Base-by-base conservation (phyloP, 92 coral and sea anemone genomes). In the Heliopora coerulea region DNA sequence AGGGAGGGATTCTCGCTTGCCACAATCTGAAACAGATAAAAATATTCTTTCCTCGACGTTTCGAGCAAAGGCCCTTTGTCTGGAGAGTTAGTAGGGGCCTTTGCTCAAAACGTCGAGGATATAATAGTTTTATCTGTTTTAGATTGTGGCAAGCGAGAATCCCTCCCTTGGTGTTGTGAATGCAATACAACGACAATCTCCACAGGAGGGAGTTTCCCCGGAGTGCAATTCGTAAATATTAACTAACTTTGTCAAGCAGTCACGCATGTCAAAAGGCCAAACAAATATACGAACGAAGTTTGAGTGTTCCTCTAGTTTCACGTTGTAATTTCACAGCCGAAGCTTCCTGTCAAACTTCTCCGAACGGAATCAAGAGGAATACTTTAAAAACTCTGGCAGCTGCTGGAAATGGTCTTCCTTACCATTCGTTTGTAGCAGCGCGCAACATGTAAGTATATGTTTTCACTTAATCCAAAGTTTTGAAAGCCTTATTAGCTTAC, bases 221-320 rank as follows among this genome's bases (percentile, higher is more conserved):
- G 77, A 70, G 62, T 21, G 49, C n/a, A 26, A 20, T 70, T 29
- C 77, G 28, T 70, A 70, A 70, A 70, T 70, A 70, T 70, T 70
- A 70, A 70, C 77, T 31, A 52, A 29, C 14, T 13, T 35, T 2
- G 6, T 24, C 59, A 50, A 32, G 15, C 77, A 54, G 77, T 70
- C 62, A 70, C 77, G 77, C 77, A 70, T 70, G 77, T 52, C 77
- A 70, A 54, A 49, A 54, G 48, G 77, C 23, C 77, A 70, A 70
- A 70, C 77, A 70, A 52, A 44, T 67, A 49, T 19, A 49, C 25
- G 21, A 19, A 49, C 30, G 13, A 25, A 70, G 40, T 44, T 67
- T 67, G 58, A 1, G 49, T 52, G 49, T 54, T 19, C 28, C 48
- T 70, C 77, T 70, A 70, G 54, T 70, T 70, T 70, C 77, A 70